Conservation (phyloP, 2,113 vertebrate genomes). For the Mesoclemmys tuberculata region DNA sequence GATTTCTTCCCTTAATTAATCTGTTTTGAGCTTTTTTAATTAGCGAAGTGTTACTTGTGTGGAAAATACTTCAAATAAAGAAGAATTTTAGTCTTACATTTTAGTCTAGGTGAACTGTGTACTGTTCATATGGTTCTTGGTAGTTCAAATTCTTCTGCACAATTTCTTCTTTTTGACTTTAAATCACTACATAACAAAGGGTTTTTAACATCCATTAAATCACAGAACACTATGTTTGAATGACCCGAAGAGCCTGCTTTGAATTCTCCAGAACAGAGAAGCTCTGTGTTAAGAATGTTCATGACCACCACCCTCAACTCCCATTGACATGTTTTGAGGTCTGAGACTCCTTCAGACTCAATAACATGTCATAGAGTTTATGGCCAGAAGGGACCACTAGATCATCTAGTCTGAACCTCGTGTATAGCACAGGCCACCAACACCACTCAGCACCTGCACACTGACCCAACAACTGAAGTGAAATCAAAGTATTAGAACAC, state of each 20-base stretch:
- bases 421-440: too few species aligned
- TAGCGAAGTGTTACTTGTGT: not conserved
- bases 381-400: too few species aligned
- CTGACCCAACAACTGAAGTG: too few species aligned
- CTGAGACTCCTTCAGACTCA: not conserved
- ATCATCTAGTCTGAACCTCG: too few species aligned
- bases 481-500: too few species aligned
- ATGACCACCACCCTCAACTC: not conserved
- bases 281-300: not conserved
- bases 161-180: not conserved
- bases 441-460: too few species aligned
- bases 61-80: not conserved
- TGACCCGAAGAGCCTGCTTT: not conserved
- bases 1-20: not conserved
- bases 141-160: not conserved
- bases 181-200: not conserved
- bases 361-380: not conserved
- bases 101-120: not conserved
- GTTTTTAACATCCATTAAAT: constrained; percentile 2
- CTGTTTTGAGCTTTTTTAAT: not conserved
- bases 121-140: not conserved
- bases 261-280: not conserved
- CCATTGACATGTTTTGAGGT: not conserved
- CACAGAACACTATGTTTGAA: not conserved
- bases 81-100: not conserved